Evolutionary conservation across 2,888 invertebrate species (phyloP).

Genomic region (Sinelater perroti): DNA sequence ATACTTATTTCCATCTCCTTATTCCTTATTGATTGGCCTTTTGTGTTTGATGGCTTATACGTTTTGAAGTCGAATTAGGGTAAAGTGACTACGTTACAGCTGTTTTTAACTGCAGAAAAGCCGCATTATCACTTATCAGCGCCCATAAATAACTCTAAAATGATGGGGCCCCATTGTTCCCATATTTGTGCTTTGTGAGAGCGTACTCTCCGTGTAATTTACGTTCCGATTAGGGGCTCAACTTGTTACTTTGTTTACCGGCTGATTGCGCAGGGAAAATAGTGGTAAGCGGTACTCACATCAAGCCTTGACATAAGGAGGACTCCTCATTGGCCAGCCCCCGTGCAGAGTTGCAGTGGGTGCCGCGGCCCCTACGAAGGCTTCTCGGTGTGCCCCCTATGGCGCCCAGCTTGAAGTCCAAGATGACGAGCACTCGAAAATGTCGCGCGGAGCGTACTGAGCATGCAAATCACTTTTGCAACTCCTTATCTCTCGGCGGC

Average conservation of each 20-base stretch:
- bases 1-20: no score
- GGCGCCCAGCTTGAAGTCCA: slow-evolving; percentile 20
- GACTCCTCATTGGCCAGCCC: slow-evolving; percentile 22
- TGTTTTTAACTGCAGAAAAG: no score
- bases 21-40: no score
- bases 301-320: slow-evolving; percentile 18
- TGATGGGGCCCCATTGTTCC: no score
- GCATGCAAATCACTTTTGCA: neutral
- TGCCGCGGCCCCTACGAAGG: slow-evolving; percentile 17
- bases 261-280: no score
- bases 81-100: no score
- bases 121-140: neutral
- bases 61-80: no score
- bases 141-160: slow-evolving; percentile 7
- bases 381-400: slow-evolving; percentile 17
- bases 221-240: no score
- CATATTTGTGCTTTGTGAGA: no score
- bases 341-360: slow-evolving; percentile 11
- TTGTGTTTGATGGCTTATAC: no score
- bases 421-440: neutral
- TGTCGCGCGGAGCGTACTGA: slow-evolving; percentile 11
- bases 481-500: neutral
- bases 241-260: no score
- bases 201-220: no score
- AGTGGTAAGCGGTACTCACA: slow-evolving; percentile 24